Evolutionary conservation across 2,888 invertebrate species (phyloP).

Genomic region (Synergus gifuensis): DNA sequence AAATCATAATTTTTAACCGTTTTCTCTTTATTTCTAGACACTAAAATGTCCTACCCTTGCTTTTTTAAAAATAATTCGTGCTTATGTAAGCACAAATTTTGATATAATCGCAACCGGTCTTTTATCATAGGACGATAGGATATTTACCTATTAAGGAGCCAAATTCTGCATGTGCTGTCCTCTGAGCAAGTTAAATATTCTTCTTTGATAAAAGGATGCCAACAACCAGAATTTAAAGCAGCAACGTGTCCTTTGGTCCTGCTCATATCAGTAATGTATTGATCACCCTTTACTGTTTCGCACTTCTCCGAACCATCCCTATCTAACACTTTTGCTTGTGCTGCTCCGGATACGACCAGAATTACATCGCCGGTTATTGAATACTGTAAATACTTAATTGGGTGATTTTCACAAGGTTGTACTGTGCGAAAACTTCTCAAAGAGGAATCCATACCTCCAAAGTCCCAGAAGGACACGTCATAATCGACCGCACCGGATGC

Average conservation of each 20-base stretch:
- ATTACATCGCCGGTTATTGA: slow-evolving; percentile 96
- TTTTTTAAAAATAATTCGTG: too few relatives aligned
- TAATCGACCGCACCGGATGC: slow-evolving; percentile 97
- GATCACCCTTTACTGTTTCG: slow-evolving; percentile 97
- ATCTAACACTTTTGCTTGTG: slow-evolving; percentile 95
- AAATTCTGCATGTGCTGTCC: slow-evolving; percentile 88
- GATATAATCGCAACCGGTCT: too few relatives aligned
- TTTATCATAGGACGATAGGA: neutral
- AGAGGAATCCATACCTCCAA: slow-evolving; percentile 97
- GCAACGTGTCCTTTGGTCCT: slow-evolving; percentile 97
- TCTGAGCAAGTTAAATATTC: slow-evolving; percentile 97
- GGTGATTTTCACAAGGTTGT: slow-evolving; percentile 98
- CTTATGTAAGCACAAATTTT: too few relatives aligned
- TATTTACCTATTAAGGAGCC: slow-evolving; percentile 23
- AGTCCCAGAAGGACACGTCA: slow-evolving; percentile 98
- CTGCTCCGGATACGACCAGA: slow-evolving; percentile 94
- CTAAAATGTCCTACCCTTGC: too few relatives aligned
- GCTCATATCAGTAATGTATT: slow-evolving; percentile 96
- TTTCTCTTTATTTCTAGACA: too few relatives aligned
- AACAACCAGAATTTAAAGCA: slow-evolving; percentile 90
- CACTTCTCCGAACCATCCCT: slow-evolving; percentile 95
- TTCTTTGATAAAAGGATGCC: slow-evolving; percentile 94
- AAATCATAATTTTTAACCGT: too few relatives aligned
- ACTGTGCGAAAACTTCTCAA: slow-evolving; percentile 94
- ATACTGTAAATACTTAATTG: slow-evolving; percentile 93